A percentile compares a stretch with the other conserved stretches of the same genome.
phyloP scores from a whole-genome alignment of 2,113 vertebrate species.

The Corapipo altera region DNA sequence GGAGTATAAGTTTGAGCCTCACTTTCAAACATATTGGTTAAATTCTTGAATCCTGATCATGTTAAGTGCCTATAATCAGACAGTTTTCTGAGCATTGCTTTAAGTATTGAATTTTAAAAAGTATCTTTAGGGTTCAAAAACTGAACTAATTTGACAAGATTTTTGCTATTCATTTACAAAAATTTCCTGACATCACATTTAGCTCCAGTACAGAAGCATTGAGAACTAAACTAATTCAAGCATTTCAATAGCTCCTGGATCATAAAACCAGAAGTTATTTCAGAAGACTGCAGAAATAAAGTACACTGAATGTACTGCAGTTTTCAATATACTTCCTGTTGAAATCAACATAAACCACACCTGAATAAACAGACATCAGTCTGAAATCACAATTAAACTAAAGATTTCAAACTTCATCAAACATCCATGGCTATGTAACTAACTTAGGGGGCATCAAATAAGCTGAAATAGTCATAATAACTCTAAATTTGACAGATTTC shows the following conservation, averaged over 20 bases:
- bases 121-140: neutral
- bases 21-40: neutral
- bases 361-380: neutral
- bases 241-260: neutral
- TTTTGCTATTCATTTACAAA: neutral
- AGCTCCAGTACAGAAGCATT: neutral
- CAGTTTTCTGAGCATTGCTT: neutral
- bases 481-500: neutral
- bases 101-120: neutral
- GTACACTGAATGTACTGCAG: neutral
- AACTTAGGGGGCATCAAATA: neutral
- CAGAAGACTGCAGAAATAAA: neutral
- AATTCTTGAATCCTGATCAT: neutral
- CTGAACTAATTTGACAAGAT: neutral
- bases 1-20: fast-evolving
- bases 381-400: neutral
- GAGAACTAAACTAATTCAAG: neutral
- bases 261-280: neutral
- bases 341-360: neutral
- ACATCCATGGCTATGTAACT: neutral
- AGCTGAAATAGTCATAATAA: neutral
- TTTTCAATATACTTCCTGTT: neutral
- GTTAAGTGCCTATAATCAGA: neutral
- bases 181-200: neutral
- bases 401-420: neutral